A percentile compares a stretch with the other conserved stretches of the same genome.
phyloP scores from a whole-genome alignment of 2,888 invertebrate genomes.

The Thereva nobilitata region DNA sequence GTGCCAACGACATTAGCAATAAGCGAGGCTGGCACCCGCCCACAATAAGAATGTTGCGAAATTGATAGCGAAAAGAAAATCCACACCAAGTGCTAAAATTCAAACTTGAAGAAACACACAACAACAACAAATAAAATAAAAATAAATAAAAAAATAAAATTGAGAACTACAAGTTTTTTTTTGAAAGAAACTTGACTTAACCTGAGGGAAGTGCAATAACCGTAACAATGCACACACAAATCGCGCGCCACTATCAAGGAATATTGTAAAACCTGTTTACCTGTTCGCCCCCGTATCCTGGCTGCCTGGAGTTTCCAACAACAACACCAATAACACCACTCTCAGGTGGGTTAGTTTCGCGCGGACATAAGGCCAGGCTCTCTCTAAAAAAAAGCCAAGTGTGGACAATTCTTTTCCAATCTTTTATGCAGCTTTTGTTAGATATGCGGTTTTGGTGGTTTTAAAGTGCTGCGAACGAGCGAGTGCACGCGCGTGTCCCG shows the following conservation, averaged over 20 bases:
- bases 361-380: background rate
- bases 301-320: background rate
- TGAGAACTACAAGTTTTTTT: background rate
- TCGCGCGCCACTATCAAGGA: no score
- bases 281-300: background rate
- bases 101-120: background rate
- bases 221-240: constrained; percentile 24
- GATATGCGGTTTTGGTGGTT: no score
- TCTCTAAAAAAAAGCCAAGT: no score
- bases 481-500: constrained; percentile 10
- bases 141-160: no score
- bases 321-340: background rate
- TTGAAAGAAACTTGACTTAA: background rate
- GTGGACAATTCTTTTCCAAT: no score
- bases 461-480: constrained; percentile 6
- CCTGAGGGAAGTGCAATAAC: constrained; percentile 21
- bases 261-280: constrained; percentile 11
- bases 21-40: constrained; percentile 29
- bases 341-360: constrained; percentile 15
- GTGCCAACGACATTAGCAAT: constrained; percentile 36
- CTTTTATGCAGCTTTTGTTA: no score
- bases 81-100: background rate
- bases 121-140: no score
- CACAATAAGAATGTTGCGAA: constrained; percentile 29
- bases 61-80: constrained; percentile 1